Evolutionary conservation across 2,888 invertebrate genomes (phyloP).

Genomic region (Melanophora roralis): DNA sequence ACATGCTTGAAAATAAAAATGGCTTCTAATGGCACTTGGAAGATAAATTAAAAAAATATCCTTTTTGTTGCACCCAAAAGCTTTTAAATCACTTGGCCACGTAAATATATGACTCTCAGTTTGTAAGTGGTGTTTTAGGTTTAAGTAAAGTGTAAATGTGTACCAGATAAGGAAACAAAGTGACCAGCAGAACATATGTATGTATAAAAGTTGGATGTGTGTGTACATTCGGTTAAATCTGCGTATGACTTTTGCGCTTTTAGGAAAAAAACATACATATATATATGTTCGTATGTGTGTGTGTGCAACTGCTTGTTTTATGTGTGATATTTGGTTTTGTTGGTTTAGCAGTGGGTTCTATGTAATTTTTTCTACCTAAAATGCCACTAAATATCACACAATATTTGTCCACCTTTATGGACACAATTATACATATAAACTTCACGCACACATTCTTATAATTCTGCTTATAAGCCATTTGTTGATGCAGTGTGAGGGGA

Average conservation of each 20-base stretch:
- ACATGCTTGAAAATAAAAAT: not conserved
- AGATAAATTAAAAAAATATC: not conserved
- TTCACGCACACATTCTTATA: not conserved
- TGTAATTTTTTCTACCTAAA: slow-evolving; percentile 38
- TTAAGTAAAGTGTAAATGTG: slow-evolving; percentile 49
- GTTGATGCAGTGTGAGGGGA: not conserved
- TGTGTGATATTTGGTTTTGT: slow-evolving; percentile 51
- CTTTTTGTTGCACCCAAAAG: slow-evolving; percentile 8
- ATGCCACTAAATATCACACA: slow-evolving; percentile 41
- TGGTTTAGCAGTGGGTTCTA: slow-evolving; percentile 43
- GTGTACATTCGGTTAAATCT: slow-evolving; percentile 17
- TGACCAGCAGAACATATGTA: slow-evolving; percentile 13
- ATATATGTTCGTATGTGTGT: not conserved
- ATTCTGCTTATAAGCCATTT: slow-evolving; percentile 12
- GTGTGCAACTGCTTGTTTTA: not conserved
- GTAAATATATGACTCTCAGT: slow-evolving; percentile 25
- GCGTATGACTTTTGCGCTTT: slow-evolving; percentile 46
- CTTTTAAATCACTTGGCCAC: slow-evolving; percentile 54
- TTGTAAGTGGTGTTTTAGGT: slow-evolving; percentile 34
- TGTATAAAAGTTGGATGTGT: not conserved
- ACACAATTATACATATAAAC: slow-evolving; percentile 1
- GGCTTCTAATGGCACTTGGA: not conserved
- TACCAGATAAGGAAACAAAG: slow-evolving; percentile 24
- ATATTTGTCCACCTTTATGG: slow-evolving; percentile 37
- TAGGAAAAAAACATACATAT: not conserved